Base-by-base conservation (phyloP, 1,140 invertebrate genomes). In the Trichomalopsis sarcophagae region DNA sequence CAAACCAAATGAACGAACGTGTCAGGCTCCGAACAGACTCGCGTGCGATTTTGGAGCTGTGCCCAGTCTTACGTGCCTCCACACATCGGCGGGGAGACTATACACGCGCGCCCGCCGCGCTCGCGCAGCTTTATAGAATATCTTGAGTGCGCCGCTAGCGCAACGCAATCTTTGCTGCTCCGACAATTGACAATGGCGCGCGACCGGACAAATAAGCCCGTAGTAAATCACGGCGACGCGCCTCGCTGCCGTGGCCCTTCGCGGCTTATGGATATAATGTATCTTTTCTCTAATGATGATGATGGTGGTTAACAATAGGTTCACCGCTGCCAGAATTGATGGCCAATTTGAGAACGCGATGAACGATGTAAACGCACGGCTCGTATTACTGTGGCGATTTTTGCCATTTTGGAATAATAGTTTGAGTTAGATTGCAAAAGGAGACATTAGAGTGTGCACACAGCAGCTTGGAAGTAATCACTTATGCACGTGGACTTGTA, bases 21-120 rank as follows among this genome's bases (percentile, higher is more conserved):
- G 33, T 40, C 10, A 23, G 30, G 40, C n/a, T 77, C 75, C n/a
- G 75, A 77, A 50, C 10, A 47, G 75, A 77, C n/a, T 62, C 17
- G 21, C 55, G 55, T 62, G 77, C 62, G 77, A 62, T 79, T 79
- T 66, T 79, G 77, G 77, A 79, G 2, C 27, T 21, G 50, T 66
- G 77, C 77, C 77, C 77, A 79, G 10, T 79, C 30, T 79, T 79
- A 75, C 73, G 73, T 36, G 73, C 36, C 55, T 27, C 27, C 17
- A 33, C 69, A 71, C 27, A n/a, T 17, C 62, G 33, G 5, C 3
- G 33, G 5, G 5, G 74, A n/a, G n/a, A 21, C 40, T 44, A 76
- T 23, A 7, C n/a, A 47, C 23, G 10, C 17, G 36, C 17, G 36
- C 73, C 14, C 33, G 40, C 1, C 17, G 36, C 73, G 0, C 33